A percentile compares a stretch with the other conserved stretches of the same genome.
Conservation (phyloP, 2,888 invertebrate genomes). For the Sthenelais limicola region DNA sequence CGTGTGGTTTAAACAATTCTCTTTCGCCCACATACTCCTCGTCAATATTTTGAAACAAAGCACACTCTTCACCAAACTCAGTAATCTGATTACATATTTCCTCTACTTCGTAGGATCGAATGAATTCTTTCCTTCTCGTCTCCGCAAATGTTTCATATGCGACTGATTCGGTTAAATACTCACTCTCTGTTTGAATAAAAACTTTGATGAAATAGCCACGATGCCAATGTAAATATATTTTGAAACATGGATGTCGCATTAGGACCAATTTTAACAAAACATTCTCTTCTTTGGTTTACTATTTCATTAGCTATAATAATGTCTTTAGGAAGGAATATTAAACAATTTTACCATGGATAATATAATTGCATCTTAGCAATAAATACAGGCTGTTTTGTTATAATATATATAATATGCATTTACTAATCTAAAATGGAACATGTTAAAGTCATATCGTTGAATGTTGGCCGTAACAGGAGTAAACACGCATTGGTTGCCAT, state of each 20-base stretch:
- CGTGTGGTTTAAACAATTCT: slow-evolving; percentile 1
- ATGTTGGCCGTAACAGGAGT: no score
- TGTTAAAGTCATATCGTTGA: no score
- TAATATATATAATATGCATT: no score
- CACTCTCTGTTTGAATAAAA: slow-evolving; percentile 27
- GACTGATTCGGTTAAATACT: slow-evolving; percentile 56
- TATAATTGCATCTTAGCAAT: neutral
- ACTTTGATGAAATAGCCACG: no score
- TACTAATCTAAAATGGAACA: no score
- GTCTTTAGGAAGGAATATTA: neutral
- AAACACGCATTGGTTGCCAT: no score
- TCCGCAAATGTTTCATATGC: slow-evolving; percentile 61
- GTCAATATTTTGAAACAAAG: slow-evolving; percentile 47
- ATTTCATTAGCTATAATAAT: neutral
- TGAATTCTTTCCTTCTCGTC: slow-evolving; percentile 56
- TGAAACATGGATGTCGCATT: no score
- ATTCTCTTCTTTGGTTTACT: neutral
- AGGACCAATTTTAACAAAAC: no score
- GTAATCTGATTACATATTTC: slow-evolving; percentile 56
- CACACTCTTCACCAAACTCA: slow-evolving; percentile 55
- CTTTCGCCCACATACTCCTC: slow-evolving; percentile 8
- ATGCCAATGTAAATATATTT: no score
- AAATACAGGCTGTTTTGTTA: neutral
- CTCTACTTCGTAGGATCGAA: slow-evolving; percentile 57
- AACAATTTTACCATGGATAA: neutral